Evolutionary conservation across 2,113 vertebrate genomes (phyloP).

Genomic region (Tympanuchus pallidicinctus): DNA sequence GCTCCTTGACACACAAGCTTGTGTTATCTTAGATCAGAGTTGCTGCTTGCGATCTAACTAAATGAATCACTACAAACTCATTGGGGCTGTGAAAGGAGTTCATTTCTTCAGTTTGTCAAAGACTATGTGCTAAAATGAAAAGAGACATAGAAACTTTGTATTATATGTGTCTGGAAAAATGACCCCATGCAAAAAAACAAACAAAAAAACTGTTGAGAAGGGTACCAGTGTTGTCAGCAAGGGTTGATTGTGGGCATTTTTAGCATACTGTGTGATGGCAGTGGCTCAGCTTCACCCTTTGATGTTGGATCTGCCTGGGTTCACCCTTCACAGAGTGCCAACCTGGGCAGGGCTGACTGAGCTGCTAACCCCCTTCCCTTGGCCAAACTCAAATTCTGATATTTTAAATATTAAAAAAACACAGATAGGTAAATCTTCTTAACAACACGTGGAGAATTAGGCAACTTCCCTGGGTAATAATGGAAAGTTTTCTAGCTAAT

Average conservation of each 20-base stretch:
- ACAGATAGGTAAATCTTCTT: conserved; percentile 24
- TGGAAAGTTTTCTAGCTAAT: conserved; percentile 50
- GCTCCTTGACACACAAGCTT: not conserved
- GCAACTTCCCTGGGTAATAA: conserved; percentile 50
- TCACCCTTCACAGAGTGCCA: not conserved
- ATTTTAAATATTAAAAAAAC: conserved; percentile 67
- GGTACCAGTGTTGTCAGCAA: fast-evolving
- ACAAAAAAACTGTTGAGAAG: not conserved
- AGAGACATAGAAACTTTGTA: not conserved
- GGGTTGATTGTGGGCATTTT: not conserved
- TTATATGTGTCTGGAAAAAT: not conserved
- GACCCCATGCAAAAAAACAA: not conserved
- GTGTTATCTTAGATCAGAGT: conserved; percentile 1
- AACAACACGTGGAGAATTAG: conserved; percentile 57
- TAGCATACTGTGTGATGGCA: fast-evolving
- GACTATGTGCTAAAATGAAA: not conserved
- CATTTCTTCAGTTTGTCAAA: not conserved
- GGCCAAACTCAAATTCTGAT: not conserved
- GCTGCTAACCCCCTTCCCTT: not conserved
- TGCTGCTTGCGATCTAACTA: not conserved
- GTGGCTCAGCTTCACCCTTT: not conserved
- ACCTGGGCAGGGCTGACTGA: not conserved
- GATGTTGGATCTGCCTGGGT: not conserved
- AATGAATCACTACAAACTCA: not conserved
- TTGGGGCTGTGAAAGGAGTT: not conserved